These are phyloP conservation scores for Luehdorfia chinensis DNA, from an alignment of 1,140 invertebrate species.

Conservation along the genomic window DNA sequence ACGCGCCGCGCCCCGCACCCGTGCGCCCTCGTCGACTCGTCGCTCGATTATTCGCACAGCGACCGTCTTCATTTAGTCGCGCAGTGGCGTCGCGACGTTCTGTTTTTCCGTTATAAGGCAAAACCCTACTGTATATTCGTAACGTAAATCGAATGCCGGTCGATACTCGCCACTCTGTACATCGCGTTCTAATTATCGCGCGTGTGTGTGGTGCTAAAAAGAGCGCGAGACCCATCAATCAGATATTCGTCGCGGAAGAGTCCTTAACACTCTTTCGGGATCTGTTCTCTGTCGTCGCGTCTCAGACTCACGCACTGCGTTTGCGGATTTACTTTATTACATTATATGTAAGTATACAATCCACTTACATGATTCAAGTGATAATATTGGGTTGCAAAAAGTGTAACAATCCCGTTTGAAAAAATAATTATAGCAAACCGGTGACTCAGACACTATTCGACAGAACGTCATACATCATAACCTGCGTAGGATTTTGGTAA, in stretches of 20 bases:
- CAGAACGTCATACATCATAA: no score
- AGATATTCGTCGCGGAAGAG: neutral
- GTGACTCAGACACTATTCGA: no score
- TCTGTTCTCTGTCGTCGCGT: neutral
- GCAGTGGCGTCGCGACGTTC: no score
- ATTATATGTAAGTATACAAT: neutral
- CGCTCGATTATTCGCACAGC: slow-evolving; percentile 31
- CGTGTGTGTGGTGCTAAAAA: slow-evolving; percentile 6
- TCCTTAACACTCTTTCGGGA: neutral
- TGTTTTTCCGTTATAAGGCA: no score
- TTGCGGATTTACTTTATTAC: neutral
- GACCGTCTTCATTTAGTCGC: slow-evolving; percentile 28
- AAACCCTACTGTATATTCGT: slow-evolving; percentile 10
- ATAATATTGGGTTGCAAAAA: neutral
- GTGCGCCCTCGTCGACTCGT: slow-evolving; percentile 22
- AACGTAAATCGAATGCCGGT: slow-evolving; percentile 36
- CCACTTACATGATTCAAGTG: neutral
- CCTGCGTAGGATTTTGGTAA: no score
- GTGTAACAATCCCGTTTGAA: neutral
- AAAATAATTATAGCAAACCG: neutral
- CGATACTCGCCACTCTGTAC: slow-evolving; percentile 37
- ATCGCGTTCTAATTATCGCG: slow-evolving; percentile 15
- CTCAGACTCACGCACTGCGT: neutral
- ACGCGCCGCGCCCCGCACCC: slow-evolving; percentile 37
- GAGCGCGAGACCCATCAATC: neutral